Evolutionary conservation across 2,113 vertebrate species (phyloP).

Genomic region (Tachuris rubrigastra): DNA sequence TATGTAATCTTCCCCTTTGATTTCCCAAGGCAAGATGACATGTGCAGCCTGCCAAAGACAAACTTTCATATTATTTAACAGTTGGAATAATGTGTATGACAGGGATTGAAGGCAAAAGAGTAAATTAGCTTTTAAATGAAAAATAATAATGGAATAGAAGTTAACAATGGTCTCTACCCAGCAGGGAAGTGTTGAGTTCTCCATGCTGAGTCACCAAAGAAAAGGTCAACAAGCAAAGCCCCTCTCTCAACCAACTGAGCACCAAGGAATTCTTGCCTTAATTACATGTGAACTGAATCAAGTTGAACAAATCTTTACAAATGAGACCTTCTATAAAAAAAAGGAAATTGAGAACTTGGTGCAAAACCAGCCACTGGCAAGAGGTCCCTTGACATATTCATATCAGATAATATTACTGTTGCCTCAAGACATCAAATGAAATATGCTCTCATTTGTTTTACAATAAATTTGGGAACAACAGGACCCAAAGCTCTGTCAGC

Average conservation of each 20-base stretch:
- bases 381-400: neutral
- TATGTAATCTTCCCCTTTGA: conserved; percentile 61
- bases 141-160: conserved; percentile 43
- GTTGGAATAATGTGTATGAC: conserved; percentile 42
- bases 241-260: neutral
- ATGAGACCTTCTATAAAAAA: neutral
- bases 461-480: neutral
- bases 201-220: conserved; percentile 34
- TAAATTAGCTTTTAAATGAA: conserved; percentile 58
- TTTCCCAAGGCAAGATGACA: conserved; percentile 62
- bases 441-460: neutral
- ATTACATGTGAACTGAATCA: conserved; percentile 21
- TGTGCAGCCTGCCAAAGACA: conserved; percentile 60
- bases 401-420: neutral
- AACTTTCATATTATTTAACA: conserved; percentile 54
- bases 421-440: neutral
- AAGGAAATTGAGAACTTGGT: neutral
- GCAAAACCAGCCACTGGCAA: neutral
- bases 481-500: neutral
- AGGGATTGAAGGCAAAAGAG: conserved; percentile 37
- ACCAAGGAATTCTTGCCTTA: conserved; percentile 39
- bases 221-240: conserved; percentile 49
- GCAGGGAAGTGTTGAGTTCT: conserved; percentile 37
- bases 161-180: conserved; percentile 16
- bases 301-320: conserved; percentile 1